phyloP scores from a whole-genome alignment of 2,888 invertebrate species.

The Athripsodes cinereus region DNA sequence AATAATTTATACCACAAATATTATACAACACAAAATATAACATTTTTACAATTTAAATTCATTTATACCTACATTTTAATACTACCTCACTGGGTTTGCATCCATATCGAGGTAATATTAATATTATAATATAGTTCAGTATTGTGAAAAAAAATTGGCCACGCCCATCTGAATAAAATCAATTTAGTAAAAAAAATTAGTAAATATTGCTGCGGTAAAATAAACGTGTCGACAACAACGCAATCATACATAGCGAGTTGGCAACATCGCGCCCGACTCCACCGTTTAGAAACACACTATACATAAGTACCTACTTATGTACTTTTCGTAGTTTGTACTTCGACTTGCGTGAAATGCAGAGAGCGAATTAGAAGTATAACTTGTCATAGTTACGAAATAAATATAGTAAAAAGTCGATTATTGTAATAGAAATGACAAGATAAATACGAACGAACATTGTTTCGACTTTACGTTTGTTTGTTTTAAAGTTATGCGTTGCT shows the following conservation, averaged over 20 bases:
- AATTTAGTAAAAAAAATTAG: no score
- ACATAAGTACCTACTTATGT: neutral
- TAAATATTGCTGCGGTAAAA: no score
- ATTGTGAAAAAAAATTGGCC: no score
- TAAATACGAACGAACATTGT: conserved; percentile 32
- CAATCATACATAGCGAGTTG: neutral
- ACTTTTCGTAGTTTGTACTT: conserved; percentile 3
- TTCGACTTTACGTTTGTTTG: conserved; percentile 10
- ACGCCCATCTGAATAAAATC: no score
- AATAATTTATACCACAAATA: no score
- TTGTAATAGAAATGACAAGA: conserved; percentile 30
- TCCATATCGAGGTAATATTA: no score
- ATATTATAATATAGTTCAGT: no score
- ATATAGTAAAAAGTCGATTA: conserved; percentile 30
- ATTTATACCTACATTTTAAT: no score
- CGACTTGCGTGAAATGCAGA: conserved; percentile 46
- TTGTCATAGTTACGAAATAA: conserved; percentile 46
- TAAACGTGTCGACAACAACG: neutral
- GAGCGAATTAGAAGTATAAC: conserved; percentile 37
- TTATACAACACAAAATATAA: no score
- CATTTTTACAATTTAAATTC: no score
- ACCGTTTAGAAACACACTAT: neutral
- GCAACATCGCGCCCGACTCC: neutral
- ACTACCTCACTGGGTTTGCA: no score
- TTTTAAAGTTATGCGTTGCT: conserved; percentile 12